Conservation (phyloP, 2,888 invertebrate species). For the Clitarchus hookeri region DNA sequence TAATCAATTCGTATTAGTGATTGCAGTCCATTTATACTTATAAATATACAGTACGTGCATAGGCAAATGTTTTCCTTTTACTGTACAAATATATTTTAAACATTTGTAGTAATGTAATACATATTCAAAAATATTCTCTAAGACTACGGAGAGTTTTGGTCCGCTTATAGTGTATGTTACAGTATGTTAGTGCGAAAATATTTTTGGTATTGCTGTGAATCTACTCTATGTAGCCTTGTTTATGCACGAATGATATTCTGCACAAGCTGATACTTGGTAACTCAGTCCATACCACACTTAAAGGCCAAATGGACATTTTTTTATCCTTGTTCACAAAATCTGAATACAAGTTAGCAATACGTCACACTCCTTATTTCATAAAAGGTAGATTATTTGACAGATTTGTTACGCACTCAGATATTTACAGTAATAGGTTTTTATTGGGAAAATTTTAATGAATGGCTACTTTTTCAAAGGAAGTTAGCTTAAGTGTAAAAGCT, state of each 20-base stretch:
- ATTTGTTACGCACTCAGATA: background rate
- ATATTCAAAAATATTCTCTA: constrained; percentile 7
- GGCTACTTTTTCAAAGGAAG: too few species aligned
- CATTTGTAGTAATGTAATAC: background rate
- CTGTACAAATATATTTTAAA: background rate
- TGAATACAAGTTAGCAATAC: background rate
- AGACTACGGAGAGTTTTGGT: background rate
- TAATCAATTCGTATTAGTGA: background rate
- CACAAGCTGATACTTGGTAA: background rate
- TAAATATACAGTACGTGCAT: background rate
- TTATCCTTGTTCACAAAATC: background rate
- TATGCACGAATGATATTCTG: background rate
- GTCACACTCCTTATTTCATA: background rate
- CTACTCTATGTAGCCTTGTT: background rate
- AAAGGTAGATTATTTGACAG: background rate
- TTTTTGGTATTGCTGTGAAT: background rate
- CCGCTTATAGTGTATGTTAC: background rate
- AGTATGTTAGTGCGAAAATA: constrained; percentile 7
- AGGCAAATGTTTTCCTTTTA: background rate
- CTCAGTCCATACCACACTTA: background rate
- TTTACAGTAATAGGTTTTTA: background rate
- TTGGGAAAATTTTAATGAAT: too few species aligned
- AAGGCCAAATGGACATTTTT: background rate
- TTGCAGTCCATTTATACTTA: background rate
- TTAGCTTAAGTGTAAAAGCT: too few species aligned